Conservation (phyloP, 2,113 vertebrate species). For the Zosterops borbonicus region DNA sequence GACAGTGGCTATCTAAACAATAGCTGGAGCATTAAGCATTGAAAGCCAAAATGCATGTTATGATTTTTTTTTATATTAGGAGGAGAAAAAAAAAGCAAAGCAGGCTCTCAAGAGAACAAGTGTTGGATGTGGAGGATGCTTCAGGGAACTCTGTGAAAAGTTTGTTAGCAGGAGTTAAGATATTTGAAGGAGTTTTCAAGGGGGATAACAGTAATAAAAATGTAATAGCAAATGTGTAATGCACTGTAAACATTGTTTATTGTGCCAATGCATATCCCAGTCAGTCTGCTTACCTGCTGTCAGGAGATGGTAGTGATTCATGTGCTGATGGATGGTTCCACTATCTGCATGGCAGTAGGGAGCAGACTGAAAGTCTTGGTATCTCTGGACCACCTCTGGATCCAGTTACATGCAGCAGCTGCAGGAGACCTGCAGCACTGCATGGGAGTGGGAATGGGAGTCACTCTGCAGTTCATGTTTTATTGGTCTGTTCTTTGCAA, state of each 20-base stretch:
- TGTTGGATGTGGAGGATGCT: neutral
- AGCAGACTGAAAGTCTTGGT: neutral
- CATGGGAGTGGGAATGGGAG: neutral
- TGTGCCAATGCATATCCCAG: neutral
- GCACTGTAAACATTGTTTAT: neutral
- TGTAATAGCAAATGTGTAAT: neutral
- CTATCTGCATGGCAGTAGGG: neutral
- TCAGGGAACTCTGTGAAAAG: neutral
- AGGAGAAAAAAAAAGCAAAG: neutral
- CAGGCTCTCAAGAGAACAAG: neutral
- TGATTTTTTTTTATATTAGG: neutral
- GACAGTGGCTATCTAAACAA: neutral
- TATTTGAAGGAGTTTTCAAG: neutral
- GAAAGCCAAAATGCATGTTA: neutral
- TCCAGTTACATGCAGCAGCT: neutral
- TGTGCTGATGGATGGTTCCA: neutral
- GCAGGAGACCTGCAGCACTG: neutral
- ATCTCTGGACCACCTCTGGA: neutral
- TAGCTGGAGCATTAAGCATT: neutral
- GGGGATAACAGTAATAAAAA: neutral
- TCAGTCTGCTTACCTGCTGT: neutral
- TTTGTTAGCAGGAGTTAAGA: neutral
- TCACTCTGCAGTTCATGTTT: neutral
- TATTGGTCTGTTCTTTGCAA: neutral
- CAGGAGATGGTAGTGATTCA: neutral